Conservation (phyloP, 2,888 invertebrate genomes). For the Sussaba pulchella region DNA sequence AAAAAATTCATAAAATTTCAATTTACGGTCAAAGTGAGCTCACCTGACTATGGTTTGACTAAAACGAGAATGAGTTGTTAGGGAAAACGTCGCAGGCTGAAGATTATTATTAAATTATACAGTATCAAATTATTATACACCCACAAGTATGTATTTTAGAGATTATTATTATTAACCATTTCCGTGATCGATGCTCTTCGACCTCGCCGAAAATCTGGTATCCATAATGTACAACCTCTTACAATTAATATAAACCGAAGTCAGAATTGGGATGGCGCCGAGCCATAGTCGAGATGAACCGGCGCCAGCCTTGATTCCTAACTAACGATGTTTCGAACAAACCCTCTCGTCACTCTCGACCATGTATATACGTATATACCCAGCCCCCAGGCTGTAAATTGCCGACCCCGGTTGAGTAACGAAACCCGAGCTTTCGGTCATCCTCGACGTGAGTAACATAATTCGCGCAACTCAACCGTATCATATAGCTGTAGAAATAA, state of each 20-base stretch:
- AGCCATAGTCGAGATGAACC: neutral
- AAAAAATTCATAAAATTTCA: neutral
- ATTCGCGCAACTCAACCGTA: slow-evolving; percentile 22
- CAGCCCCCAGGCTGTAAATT: slow-evolving; percentile 13
- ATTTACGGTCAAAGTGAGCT: too few relatives aligned
- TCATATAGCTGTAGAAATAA: slow-evolving; percentile 28
- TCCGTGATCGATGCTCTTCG: too few relatives aligned
- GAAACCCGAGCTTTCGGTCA: neutral
- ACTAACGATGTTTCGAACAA: slow-evolving; percentile 39
- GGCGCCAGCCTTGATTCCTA: slow-evolving; percentile 9
- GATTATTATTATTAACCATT: too few relatives aligned
- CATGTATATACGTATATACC: neutral
- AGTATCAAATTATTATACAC: too few relatives aligned
- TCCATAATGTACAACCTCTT: neutral
- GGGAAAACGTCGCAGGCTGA: too few relatives aligned
- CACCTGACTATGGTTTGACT: too few relatives aligned
- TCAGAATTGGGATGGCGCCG: neutral
- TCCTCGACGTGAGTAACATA: neutral
- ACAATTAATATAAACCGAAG: neutral
- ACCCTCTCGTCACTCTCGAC: slow-evolving; percentile 26
- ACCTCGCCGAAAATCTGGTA: neutral
- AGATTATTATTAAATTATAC: slow-evolving; percentile 2
- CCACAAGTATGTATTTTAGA: too few relatives aligned
- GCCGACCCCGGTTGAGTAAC: neutral
- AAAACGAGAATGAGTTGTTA: too few relatives aligned